Conservation (phyloP, 2,113 vertebrate genomes). For the Chionomys nivalis region DNA sequence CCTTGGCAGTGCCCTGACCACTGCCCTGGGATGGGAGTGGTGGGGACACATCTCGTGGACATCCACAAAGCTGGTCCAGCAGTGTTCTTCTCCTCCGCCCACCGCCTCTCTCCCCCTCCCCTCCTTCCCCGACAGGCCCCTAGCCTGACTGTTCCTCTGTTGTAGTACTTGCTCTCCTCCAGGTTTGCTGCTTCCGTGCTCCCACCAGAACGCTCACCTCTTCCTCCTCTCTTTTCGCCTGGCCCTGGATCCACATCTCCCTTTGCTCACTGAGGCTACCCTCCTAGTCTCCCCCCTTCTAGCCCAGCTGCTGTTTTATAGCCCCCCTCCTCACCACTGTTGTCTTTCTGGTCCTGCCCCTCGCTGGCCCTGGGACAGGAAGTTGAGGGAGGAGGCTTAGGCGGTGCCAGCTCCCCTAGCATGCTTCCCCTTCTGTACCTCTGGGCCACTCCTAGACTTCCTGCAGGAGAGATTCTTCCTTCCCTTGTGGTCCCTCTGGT, state of each 20-base stretch:
- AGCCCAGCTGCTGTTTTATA: constrained; percentile 33
- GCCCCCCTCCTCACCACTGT: constrained; percentile 58
- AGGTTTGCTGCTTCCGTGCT: not conserved
- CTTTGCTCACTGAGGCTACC: constrained; percentile 6
- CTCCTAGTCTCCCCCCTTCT: constrained; percentile 27
- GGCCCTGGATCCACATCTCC: not conserved
- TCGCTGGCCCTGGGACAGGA: constrained; percentile 78
- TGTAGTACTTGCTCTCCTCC: not conserved
- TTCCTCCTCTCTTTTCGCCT: not conserved
- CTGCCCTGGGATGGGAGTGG: not conserved
- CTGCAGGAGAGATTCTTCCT: constrained; percentile 61
- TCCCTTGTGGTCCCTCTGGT: constrained; percentile 36
- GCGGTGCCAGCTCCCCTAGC: constrained; percentile 67
- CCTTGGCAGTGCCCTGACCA: constrained; percentile 15
- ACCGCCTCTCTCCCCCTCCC: not conserved
- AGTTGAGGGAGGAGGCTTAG: constrained; percentile 75
- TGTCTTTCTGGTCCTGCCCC: constrained; percentile 73
- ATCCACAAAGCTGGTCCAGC: constrained; percentile 5
- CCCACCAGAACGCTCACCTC: not conserved
- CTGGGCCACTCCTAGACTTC: constrained; percentile 66
- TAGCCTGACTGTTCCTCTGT: not conserved
- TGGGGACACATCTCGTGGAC: not conserved
- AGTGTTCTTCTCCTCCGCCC: not conserved
- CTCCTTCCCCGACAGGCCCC: not conserved
- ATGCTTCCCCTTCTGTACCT: constrained; percentile 71